Conservation (phyloP, 2,797 vertebrate species). For the Periparus ater region DNA sequence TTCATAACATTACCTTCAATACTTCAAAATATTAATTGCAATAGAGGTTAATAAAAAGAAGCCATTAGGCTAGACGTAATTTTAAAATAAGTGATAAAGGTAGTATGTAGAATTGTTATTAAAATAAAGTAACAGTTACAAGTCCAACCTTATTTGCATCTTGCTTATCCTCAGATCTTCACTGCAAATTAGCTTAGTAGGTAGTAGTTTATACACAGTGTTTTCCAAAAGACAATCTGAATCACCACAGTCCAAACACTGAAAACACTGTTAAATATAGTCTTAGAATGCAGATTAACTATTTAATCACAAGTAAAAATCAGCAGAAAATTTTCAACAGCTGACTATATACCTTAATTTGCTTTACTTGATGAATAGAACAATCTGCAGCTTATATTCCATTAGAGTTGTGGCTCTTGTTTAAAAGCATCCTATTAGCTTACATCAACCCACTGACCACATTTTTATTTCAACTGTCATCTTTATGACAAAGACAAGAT, state of each 20-base stretch:
- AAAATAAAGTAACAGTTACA: neutral
- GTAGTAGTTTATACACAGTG: neutral
- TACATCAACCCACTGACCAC: neutral
- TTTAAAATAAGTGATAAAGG: neutral
- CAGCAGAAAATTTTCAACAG: neutral
- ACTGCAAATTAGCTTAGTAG: neutral
- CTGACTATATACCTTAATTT: neutral
- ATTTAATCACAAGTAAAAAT: neutral
- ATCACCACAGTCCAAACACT: neutral
- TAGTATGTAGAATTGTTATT: neutral
- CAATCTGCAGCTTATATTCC: neutral
- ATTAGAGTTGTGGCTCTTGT: neutral
- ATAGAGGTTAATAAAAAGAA: neutral
- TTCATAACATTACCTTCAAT: neutral
- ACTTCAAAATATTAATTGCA: neutral
- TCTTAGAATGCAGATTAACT: neutral
- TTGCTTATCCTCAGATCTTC: neutral
- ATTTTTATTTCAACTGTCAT: neutral
- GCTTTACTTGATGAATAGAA: neutral
- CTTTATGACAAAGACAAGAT: neutral
- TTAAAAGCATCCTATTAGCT: neutral
- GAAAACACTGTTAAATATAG: neutral
- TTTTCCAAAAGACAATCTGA: neutral
- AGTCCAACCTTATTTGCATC: neutral
- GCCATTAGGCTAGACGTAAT: neutral